Conservation (phyloP, 2,888 invertebrate genomes). For the Leptinotarsa peninsularis region DNA sequence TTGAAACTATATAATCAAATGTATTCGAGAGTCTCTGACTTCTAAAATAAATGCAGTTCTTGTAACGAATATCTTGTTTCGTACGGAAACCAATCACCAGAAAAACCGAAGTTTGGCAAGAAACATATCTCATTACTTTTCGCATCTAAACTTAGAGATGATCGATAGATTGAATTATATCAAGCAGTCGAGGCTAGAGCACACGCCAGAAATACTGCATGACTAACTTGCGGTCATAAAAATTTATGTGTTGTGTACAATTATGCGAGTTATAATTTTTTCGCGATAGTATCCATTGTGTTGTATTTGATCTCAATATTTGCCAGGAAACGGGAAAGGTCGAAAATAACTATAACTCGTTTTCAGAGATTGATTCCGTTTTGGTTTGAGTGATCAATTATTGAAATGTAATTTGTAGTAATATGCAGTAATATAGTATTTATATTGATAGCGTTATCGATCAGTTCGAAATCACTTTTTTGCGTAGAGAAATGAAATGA, state of each 20-base stretch:
- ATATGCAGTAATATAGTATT: too few species aligned
- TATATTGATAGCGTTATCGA: too few species aligned
- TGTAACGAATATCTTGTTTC: background rate
- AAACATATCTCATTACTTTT: constrained; percentile 27
- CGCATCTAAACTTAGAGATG: constrained; percentile 40
- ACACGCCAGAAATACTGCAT: constrained; percentile 40
- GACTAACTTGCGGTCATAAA: constrained; percentile 37
- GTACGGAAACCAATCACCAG: background rate
- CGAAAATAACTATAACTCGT: background rate
- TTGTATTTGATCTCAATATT: constrained; percentile 14
- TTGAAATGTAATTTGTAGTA: too few species aligned
- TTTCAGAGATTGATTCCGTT: background rate
- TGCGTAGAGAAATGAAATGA: too few species aligned
- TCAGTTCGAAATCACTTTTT: too few species aligned
- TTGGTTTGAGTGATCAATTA: too few species aligned
- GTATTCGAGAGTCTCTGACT: too few species aligned
- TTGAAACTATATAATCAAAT: too few species aligned
- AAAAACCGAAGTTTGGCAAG: background rate
- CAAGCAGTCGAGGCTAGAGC: constrained; percentile 29
- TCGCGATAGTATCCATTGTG: background rate
- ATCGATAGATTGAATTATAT: constrained; percentile 40
- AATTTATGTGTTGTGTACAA: constrained; percentile 20
- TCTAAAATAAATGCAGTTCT: too few species aligned
- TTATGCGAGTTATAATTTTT: constrained; percentile 6
- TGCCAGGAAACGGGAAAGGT: constrained; percentile 1